A percentile compares a stretch with the other conserved stretches of the same genome.
phyloP scores from a whole-genome alignment of 2,113 vertebrate genomes.

The Ceratotherium simum region DNA sequence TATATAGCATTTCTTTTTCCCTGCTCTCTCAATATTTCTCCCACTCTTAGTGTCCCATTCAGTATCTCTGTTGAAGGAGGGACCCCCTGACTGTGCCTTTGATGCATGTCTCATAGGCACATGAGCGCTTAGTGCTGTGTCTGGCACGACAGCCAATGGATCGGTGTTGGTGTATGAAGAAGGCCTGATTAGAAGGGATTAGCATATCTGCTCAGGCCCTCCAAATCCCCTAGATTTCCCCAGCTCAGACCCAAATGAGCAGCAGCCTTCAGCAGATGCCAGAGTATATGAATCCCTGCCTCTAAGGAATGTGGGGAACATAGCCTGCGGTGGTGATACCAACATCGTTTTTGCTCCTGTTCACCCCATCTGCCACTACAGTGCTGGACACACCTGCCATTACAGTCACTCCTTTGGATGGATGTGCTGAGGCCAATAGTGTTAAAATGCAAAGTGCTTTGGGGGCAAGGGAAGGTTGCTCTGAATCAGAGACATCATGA shows the following conservation, averaged over 20 bases:
- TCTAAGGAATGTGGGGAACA: background rate
- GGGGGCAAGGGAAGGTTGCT: background rate
- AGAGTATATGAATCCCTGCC: background rate
- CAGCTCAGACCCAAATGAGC: background rate
- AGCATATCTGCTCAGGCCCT: background rate
- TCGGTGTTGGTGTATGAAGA: background rate
- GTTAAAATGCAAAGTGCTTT: background rate
- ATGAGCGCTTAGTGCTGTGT: background rate
- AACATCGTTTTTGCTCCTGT: rapidly evolving
- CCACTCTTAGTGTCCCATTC: no score
- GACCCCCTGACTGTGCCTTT: background rate
- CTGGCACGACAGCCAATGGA: background rate
- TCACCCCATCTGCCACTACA: background rate
- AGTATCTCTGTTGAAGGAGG: background rate
- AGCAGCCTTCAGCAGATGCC: background rate
- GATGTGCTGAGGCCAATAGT: background rate
- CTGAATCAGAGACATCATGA: background rate
- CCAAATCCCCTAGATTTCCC: background rate
- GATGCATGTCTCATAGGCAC: background rate
- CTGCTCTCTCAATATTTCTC: background rate
- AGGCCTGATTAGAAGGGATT: background rate
- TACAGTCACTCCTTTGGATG: background rate
- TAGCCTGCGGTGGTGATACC: background rate
- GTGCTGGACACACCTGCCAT: background rate
- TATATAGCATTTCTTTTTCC: background rate